Base-by-base conservation (phyloP, 2,888 invertebrate genomes). In the Alloscopus bannaensis region DNA sequence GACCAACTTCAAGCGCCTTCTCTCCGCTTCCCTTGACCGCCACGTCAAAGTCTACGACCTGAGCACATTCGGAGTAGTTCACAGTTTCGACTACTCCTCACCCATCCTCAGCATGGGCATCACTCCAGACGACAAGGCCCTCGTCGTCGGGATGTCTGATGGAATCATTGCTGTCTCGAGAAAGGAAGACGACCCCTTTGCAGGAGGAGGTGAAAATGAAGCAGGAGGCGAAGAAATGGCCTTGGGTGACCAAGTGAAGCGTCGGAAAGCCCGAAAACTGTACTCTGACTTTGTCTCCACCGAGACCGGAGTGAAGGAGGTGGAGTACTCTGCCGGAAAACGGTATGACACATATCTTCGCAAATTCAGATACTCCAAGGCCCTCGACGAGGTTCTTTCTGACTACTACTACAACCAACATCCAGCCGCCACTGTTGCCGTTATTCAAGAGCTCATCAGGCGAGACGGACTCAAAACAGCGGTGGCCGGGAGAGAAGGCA, bases 21-120 rank as follows among this genome's bases (percentile, higher is more conserved):
- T 98, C 86, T 97, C 98, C 0, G 96, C 94, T 0, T 95, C 97
- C 2, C 90, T 99, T 72, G 99, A 99, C 88, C 92, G 95, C 82
- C 96, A 97, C 89, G 94, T 98, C 0, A 98, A 97, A 89, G 92
- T 98, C 83, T 97, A 96, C 88, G 97, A 98, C 88, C 91, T 95
- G 31, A 91, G 93, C 31, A 93, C 93, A 1, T 98, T 95, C 88
- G 93, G 95, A 89, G 92, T 93, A 2, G 94, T 97, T 0, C 95
- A 98, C 87, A 95, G 95, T 11, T 90, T 98, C 75, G 94, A 95
- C 87, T 97, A 95, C 88, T 95, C 98, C 0, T 96, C 97, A 88
- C 93, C 97, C 16, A 92, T 99, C 55, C 90, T 98, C 36, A 96
- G 96, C 88, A 90, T 98, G 87, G 97, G 84, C 13, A 80, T 86